Base-by-base conservation (phyloP, 2,888 invertebrate genomes). In the Phanerotoma sp. region DNA sequence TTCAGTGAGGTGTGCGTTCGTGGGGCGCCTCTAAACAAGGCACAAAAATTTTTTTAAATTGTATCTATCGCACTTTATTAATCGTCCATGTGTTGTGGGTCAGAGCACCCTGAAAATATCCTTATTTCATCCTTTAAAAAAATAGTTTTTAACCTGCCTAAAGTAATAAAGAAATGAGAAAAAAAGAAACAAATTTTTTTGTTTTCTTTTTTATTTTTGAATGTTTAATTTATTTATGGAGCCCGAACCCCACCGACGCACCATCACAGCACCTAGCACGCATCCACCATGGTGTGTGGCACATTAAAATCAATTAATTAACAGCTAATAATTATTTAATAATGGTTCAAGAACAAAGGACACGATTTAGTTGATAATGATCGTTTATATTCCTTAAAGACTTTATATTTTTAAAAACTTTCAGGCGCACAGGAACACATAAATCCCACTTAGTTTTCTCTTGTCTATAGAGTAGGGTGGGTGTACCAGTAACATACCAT, bases 31-130 rank as follows among this genome's bases (percentile, higher is more conserved):
- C 50, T 48, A 32, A 48, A 25, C 44, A 52, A 53, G 45, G 54
- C 49, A 22, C n/a, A 47, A 13, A 37, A 15, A 11, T 22, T 13
- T 28, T 20, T 37, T 7, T n/a, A 52, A 51, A 50, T 50, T 54
- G 33, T 38, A 37, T 40, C 51, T 37, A 28, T 48, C 33, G 47
- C 20, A 30, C 11, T 54, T 37, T 32, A 44, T 51, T n/a, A n/a
- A 57, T 65, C 73, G 76, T 77, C 76, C 76, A 77, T 77, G 76
- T 77, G 76, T 77, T 76, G 75, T 77, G 76, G 76, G 76, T 77
- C 76, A 77, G 76, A 77, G 76, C 76, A 75, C 75, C 76, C 76
- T 74, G 64, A 64, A 65, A 58, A 56, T 61, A 55, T 58, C 61
- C 57, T 61, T 45, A 56, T 51, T 50, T 33, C 52, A n/a, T 52